phyloP scores from a whole-genome alignment of 2,113 vertebrate species.

The Erinaceus europaeus region DNA sequence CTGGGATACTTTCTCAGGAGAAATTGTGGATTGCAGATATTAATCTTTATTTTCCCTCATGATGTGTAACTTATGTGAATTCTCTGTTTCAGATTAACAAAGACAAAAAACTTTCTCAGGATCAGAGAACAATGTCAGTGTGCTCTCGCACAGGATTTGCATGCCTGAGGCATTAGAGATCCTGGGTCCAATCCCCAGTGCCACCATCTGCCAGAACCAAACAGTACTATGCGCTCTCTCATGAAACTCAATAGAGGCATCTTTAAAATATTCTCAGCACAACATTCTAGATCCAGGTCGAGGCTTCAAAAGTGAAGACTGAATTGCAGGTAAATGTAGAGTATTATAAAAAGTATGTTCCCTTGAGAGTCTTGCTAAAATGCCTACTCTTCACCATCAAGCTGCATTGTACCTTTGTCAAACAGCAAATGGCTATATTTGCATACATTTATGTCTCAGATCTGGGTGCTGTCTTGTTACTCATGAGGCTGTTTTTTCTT shows the following conservation, averaged over 20 bases:
- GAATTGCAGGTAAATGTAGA: neutral
- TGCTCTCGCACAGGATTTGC: too few relatives aligned
- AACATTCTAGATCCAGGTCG: neutral
- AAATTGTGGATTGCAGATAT: too few relatives aligned
- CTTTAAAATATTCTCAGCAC: too few relatives aligned
- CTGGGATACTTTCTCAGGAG: too few relatives aligned
- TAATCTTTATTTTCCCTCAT: neutral
- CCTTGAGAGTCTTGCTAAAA: neutral
- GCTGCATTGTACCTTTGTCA: neutral
- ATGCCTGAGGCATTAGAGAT: too few relatives aligned
- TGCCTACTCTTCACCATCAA: neutral
- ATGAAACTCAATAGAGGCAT: too few relatives aligned
- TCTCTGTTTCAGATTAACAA: neutral
- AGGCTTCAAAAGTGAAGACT: neutral
- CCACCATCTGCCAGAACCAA: too few relatives aligned
- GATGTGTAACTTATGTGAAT: neutral
- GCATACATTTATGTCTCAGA: neutral
- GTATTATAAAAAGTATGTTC: neutral
- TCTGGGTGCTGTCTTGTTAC: too few relatives aligned
- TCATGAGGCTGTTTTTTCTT: too few relatives aligned
- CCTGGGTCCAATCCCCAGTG: too few relatives aligned
- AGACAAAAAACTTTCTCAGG: neutral
- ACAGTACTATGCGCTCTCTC: too few relatives aligned
- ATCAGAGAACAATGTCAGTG: too few relatives aligned
- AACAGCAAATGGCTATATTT: neutral